These are phyloP conservation scores for Brenthis ino DNA, from an alignment of 2,888 invertebrate genomes.

Conservation along the genomic window DNA sequence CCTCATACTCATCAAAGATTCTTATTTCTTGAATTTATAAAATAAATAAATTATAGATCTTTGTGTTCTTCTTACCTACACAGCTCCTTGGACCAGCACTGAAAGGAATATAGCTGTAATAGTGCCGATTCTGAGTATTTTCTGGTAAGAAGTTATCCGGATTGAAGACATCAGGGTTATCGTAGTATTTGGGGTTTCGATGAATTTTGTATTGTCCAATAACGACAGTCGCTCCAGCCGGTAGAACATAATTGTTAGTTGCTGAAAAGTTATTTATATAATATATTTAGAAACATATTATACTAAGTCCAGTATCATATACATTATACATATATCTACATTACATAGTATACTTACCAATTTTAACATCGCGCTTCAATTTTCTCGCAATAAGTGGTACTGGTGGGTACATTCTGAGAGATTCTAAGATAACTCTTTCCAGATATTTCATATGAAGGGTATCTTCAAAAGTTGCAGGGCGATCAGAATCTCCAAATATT, in stretches of 20 bases:
- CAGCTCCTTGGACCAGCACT: slow-evolving; percentile 91
- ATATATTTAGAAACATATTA: not conserved
- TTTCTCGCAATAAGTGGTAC: slow-evolving; percentile 90
- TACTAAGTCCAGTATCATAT: not conserved
- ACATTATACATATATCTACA: not conserved
- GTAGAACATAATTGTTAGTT: slow-evolving; percentile 84
- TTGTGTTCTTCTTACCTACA: slow-evolving; percentile 79
- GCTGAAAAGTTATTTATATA: slow-evolving; percentile 59
- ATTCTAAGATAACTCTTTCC: slow-evolving; percentile 90
- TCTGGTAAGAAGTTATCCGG: slow-evolving; percentile 92
- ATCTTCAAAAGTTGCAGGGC: slow-evolving; percentile 89
- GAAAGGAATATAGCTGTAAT: slow-evolving; percentile 91
- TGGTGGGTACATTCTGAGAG: slow-evolving; percentile 89
- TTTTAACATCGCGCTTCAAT: slow-evolving; percentile 85
- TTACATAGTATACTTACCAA: slow-evolving; percentile 68
- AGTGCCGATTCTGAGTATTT: slow-evolving; percentile 87
- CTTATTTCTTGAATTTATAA: not conserved
- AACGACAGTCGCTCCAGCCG: slow-evolving; percentile 87
- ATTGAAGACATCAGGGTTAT: slow-evolving; percentile 87
- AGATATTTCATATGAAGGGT: slow-evolving; percentile 91
- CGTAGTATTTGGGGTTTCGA: slow-evolving; percentile 84
- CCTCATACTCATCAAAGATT: too few species aligned
- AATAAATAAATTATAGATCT: not conserved
- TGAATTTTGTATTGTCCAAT: slow-evolving; percentile 86
- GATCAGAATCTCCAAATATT: slow-evolving; percentile 90